Evolutionary conservation across 2,888 invertebrate genomes (phyloP).

Genomic region (Cacoxenus indagator): DNA sequence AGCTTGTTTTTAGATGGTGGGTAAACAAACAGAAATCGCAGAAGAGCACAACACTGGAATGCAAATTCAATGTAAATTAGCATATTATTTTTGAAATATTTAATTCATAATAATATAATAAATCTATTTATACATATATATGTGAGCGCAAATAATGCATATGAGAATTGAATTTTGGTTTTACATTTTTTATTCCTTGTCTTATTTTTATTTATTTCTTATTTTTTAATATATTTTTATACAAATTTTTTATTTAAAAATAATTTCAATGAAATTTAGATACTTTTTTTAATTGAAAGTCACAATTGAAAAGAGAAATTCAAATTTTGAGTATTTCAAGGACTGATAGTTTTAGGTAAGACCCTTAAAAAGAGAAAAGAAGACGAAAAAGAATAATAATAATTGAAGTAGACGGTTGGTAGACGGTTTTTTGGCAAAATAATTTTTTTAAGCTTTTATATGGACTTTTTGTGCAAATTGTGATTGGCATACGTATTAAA

Average conservation of each 20-base stretch:
- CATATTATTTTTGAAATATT: constrained; percentile 25
- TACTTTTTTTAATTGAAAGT: no score
- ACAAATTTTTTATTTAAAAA: neutral
- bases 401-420: constrained; percentile 1
- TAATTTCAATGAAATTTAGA: no score
- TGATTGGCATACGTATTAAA: constrained; percentile 26
- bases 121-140: constrained; percentile 36
- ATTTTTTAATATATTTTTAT: neutral
- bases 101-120: neutral
- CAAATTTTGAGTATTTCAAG: constrained; percentile 44
- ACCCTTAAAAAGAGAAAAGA: constrained; percentile 24
- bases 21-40: neutral
- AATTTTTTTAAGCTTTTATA: constrained; percentile 13
- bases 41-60: constrained; percentile 28
- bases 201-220: neutral
- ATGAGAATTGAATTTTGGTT: neutral
- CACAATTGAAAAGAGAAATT: constrained; percentile 16
- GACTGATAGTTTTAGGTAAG: constrained; percentile 56
- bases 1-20: no score
- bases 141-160: no score
- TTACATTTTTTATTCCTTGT: neutral
- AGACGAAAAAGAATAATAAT: constrained; percentile 25
- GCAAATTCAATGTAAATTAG: constrained; percentile 37
- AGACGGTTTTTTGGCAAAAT: neutral
- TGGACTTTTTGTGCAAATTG: constrained; percentile 20